phyloP scores from a whole-genome alignment of 1,140 invertebrate species.

The Leptonema lineaticorne region DNA sequence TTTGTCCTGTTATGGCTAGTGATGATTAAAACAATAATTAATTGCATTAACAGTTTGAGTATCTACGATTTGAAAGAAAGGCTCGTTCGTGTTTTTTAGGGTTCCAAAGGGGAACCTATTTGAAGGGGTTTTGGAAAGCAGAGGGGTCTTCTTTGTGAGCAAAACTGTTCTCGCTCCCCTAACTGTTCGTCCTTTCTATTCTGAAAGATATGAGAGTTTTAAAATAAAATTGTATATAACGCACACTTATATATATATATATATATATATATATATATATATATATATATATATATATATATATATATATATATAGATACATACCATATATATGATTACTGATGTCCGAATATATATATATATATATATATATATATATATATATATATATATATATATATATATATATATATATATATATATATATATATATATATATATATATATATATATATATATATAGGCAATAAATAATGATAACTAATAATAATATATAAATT shows the following conservation, averaged over 20 bases:
- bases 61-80: not conserved
- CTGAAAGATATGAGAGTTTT: not conserved
- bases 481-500: too few relatives aligned
- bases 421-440: too few relatives aligned
- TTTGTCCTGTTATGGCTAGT: too few relatives aligned
- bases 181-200: conserved; percentile 3
- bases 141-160: not conserved
- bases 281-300: not conserved
- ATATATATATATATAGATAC: not conserved
- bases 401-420: too few relatives aligned
- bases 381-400: too few relatives aligned
- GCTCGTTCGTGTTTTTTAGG: not conserved
- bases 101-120: conserved; percentile 19
- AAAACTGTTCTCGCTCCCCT: not conserved
- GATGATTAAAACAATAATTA: too few relatives aligned
- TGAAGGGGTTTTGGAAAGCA: conserved; percentile 17
- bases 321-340: not conserved
- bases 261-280: too few relatives aligned
- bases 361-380: too few relatives aligned
- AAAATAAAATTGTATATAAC: conserved; percentile 20
- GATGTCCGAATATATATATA: too few relatives aligned
- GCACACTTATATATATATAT: too few relatives aligned
- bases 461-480: too few relatives aligned
- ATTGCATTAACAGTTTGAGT: not conserved
- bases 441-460: too few relatives aligned